Evolutionary conservation across 1,140 invertebrate genomes (phyloP).

Genomic region (Araneus ventricosus): DNA sequence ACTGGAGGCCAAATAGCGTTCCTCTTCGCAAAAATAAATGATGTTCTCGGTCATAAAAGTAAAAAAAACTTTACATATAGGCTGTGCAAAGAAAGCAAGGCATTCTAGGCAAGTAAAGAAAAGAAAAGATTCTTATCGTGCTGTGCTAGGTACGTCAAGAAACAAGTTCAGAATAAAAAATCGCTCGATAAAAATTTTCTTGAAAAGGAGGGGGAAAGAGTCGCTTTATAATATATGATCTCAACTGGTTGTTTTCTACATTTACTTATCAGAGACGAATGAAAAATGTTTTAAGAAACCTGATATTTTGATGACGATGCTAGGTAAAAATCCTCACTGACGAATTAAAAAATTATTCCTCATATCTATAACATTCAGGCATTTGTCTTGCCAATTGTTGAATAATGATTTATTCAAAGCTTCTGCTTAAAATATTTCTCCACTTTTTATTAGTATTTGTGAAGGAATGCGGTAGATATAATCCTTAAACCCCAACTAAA

Average conservation of each 20-base stretch:
- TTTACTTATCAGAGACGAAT: slow-evolving; percentile 62
- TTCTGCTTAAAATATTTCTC: too few species aligned
- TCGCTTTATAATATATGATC: slow-evolving; percentile 58
- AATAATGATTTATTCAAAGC: neutral
- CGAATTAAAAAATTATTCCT: neutral
- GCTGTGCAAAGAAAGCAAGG: slow-evolving; percentile 27
- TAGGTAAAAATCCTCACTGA: neutral
- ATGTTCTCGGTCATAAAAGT: slow-evolving; percentile 21
- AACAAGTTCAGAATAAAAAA: slow-evolving; percentile 49
- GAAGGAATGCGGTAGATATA: too few species aligned
- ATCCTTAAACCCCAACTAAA: too few species aligned
- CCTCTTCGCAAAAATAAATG: slow-evolving; percentile 67
- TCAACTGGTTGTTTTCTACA: slow-evolving; percentile 1
- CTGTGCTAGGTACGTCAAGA: neutral
- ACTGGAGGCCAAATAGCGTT: slow-evolving; percentile 61
- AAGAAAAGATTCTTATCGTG: slow-evolving; percentile 49
- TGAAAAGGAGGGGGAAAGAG: neutral
- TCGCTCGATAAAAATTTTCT: slow-evolving; percentile 48
- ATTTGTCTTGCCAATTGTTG: neutral
- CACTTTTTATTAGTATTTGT: too few species aligned
- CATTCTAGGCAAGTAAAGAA: slow-evolving; percentile 10
- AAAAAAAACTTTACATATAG: slow-evolving; percentile 4
- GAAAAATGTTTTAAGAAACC: slow-evolving; percentile 10
- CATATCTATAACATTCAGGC: neutral
- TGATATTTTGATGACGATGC: slow-evolving; percentile 33